Evolutionary conservation across 1,140 invertebrate species (phyloP), one percentile per base, ranked within the genome.

Genomic region (Panagrolaimus sp.): DNA sequence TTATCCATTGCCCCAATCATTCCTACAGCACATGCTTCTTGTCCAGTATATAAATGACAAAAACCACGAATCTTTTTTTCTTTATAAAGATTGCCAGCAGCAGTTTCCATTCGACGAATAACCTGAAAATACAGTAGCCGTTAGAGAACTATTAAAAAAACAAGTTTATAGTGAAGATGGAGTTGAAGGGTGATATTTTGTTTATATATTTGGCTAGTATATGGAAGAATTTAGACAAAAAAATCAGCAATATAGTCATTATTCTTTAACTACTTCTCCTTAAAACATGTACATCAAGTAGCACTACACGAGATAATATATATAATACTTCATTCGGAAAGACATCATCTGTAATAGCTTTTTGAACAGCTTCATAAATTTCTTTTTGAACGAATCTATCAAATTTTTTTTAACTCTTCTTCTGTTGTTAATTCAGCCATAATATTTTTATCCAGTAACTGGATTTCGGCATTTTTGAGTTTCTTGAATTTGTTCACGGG

Each of bases 21-120:
- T 44, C 95, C 94, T 62, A 95, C 91, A 74, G 85, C 87, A 74
- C 85, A 84, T 8, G 88, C 88, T 88, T 96, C 93, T 88, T 92
- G 91, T 79, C 94, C 94, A 65, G 92, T 92, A 83, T 96, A 97
- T 38, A 97, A 87, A 85, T 98, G 95, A 83, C 94, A 97, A 85
- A 97, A 98, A 42, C 95, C 94, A 77, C 93, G 85, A 73, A 97
- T 90, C 75, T 90, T 89, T 86, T 96, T 96, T 83, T 94, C 91
- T 83, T 95, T 96, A 80, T 97, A 97, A 20, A 97, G 85, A 84
- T 93, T 92, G 42, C 91, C 91, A 63, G 92, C 89, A 8, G 90
- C 89, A 11, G 91, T 92, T 87, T 97, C 95, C 85, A 98, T 88
- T 70, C 93, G 87, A 13, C 95, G 87, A 74, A 97, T 89, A 0